phyloP scores from a whole-genome alignment of 2,888 invertebrate genomes.

The Netelia inedita region DNA sequence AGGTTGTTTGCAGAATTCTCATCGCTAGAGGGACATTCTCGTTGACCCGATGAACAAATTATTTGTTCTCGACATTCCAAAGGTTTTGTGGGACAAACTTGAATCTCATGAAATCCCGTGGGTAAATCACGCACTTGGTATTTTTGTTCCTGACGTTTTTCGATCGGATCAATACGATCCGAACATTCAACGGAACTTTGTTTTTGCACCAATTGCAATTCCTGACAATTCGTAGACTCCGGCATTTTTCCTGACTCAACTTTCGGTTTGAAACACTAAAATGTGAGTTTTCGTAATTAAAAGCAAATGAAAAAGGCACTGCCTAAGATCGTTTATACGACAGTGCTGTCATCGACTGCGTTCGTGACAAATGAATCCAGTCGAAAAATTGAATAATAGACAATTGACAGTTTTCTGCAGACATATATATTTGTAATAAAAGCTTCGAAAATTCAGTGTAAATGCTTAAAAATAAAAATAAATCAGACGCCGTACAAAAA shows the following conservation, averaged over 20 bases:
- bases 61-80: not conserved
- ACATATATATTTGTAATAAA: not conserved
- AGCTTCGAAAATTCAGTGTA: slow-evolving; percentile 40
- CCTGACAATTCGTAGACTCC: slow-evolving; percentile 51
- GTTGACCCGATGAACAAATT: not conserved
- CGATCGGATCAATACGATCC: slow-evolving; percentile 10
- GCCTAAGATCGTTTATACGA: not conserved
- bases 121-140: not conserved
- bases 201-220: slow-evolving; percentile 39
- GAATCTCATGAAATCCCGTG: not conserved
- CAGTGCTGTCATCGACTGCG: not conserved
- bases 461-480: slow-evolving; percentile 25
- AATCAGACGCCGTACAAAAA: slow-evolving; percentile 39
- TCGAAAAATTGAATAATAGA: not conserved
- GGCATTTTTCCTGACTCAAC: slow-evolving; percentile 47
- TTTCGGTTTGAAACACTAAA: not conserved
- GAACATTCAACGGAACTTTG: slow-evolving; percentile 16
- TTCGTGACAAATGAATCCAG: slow-evolving; percentile 12
- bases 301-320: not conserved
- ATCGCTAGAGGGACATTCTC: not conserved
- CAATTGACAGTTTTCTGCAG: not conserved
- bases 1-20: slow-evolving; percentile 1
- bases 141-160: slow-evolving; percentile 25
- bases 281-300: not conserved
- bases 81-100: slow-evolving; percentile 8